Percentiles rank a stretch among this genome's conserved stretches.
Evolutionary conservation across 2,888 invertebrate genomes (phyloP).

Genomic region (Ypsolopha sequella): DNA sequence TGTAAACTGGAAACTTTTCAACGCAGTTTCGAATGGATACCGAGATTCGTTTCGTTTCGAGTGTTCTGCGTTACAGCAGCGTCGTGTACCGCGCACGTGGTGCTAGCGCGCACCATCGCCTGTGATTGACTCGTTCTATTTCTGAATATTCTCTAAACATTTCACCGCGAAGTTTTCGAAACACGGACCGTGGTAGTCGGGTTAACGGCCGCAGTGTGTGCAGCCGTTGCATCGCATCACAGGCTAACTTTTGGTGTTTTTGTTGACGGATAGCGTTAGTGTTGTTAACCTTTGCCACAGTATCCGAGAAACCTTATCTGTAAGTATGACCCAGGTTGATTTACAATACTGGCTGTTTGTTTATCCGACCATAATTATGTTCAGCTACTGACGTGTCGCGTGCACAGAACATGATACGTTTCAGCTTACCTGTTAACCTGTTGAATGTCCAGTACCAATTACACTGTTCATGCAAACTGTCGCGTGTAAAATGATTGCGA

Average conservation of each 20-base stretch:
- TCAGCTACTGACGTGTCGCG: not conserved
- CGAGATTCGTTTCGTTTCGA: not conserved
- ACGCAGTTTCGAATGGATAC: slow-evolving; percentile 29
- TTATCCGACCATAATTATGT: slow-evolving; percentile 11
- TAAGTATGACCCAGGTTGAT: slow-evolving; percentile 67
- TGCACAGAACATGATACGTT: not conserved
- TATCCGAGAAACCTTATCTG: slow-evolving; percentile 58
- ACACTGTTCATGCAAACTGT: not conserved
- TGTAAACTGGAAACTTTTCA: slow-evolving; percentile 68
- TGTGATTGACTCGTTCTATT: slow-evolving; percentile 59
- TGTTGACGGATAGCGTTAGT: slow-evolving; percentile 63
- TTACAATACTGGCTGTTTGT: slow-evolving; percentile 51
- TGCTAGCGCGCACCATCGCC: slow-evolving; percentile 28
- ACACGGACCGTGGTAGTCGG: slow-evolving; percentile 58
- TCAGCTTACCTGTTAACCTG: slow-evolving; percentile 4
- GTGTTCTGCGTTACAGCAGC: not conserved
- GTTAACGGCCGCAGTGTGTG: slow-evolving; percentile 65
- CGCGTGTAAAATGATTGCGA: slow-evolving; percentile 2
- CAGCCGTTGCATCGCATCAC: slow-evolving; percentile 52
- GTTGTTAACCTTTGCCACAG: slow-evolving; percentile 52
- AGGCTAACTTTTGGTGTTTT: slow-evolving; percentile 46
- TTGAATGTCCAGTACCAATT: slow-evolving; percentile 6
- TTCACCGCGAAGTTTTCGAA: slow-evolving; percentile 65
- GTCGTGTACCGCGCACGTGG: slow-evolving; percentile 8
- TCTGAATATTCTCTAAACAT: slow-evolving; percentile 68